Base-by-base conservation (phyloP, 1,140 invertebrate species). In the Scaptomyza graminum region DNA sequence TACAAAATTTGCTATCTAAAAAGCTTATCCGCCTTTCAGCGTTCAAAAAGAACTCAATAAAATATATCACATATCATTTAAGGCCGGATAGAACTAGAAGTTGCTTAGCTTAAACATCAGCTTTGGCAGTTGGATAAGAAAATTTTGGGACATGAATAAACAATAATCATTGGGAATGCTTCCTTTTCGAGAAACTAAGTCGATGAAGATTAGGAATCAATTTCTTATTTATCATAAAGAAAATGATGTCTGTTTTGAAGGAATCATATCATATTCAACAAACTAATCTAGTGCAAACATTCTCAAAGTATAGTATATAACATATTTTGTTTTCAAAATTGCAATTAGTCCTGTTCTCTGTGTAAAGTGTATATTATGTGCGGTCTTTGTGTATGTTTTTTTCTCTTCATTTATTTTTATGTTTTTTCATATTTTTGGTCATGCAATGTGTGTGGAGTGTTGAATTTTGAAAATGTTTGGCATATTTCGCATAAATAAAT, bases 401-500 rank as follows among this genome's bases (percentile, higher is more conserved):
- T 22, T 22, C 3, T 1, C 18, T 18, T 18, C 1, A 18, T 18
- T 1, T 18, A 18, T 18, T 18, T 25, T 7, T 6, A 16, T 15
- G 6, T 28, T 28, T 7, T 28, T 28, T 28, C 6, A 3, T 28
- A 2, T 28, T 28, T 34, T 34, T 34, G 1, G 67, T 39, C 13
- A 9, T 31, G 55, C 25, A 39, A 41, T 61, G 25, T 46, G 34
- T 41, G 34, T 41, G 34, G 50, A 72, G 59, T 57, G 49, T 74
- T 56, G 49, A 60, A 65, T 78, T 77, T 66, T 60, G 47, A 71
- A 65, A 78, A 67, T 76, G 66, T 79, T 82, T 78, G 71, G 59
- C 63, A 83, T 82, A 75, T 82, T 78, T 84, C 57, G 71, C 74
- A 72, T 82, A 73, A 76, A 87, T 87, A 87, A 87, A 75, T 87